Percentiles rank a stretch among this genome's conserved stretches.
phyloP scores from a whole-genome alignment of 1,140 invertebrate species.

The Chrysopa pallens region DNA sequence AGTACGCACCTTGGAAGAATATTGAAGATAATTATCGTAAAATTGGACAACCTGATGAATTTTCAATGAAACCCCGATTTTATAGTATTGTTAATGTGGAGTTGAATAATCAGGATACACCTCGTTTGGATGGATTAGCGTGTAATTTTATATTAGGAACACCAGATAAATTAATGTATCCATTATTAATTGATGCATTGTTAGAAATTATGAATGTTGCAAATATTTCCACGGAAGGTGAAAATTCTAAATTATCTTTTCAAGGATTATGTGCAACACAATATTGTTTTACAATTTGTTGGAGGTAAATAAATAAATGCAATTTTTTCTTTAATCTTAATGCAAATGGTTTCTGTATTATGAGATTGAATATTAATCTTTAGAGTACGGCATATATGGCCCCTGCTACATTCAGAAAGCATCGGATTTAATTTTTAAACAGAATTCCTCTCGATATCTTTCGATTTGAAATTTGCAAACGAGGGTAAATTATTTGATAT shows the following conservation, averaged over 20 bases:
- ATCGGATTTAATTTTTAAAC: too few species aligned
- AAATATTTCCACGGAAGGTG: conserved; percentile 30
- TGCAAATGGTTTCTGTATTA: too few species aligned
- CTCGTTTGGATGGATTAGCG: conserved; percentile 83
- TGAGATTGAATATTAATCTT: too few species aligned
- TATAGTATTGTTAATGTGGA: conserved; percentile 63
- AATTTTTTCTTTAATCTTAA: conserved; percentile 1
- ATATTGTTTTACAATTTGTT: conserved; percentile 77
- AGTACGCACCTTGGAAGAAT: conserved; percentile 58
- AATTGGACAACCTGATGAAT: conserved; percentile 49
- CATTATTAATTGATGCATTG: conserved; percentile 66
- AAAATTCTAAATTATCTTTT: conserved; percentile 35
- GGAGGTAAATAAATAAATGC: conserved; percentile 42
- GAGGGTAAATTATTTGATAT: too few species aligned
- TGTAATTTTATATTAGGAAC: conserved; percentile 85
- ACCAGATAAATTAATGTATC: conserved; percentile 79
- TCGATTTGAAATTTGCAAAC: too few species aligned
- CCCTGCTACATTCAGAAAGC: too few species aligned
- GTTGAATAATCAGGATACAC: conserved; percentile 60
- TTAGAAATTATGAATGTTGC: conserved; percentile 59
- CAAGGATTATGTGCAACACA: conserved; percentile 67
- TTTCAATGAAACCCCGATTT: conserved; percentile 69
- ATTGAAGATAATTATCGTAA: conserved; percentile 67
- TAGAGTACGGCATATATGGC: too few species aligned
- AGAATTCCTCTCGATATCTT: too few species aligned